A percentile compares a stretch with the other conserved stretches of the same genome.
Evolutionary conservation across 2,888 invertebrate species (phyloP).

Genomic region (Drosophila formosana): DNA sequence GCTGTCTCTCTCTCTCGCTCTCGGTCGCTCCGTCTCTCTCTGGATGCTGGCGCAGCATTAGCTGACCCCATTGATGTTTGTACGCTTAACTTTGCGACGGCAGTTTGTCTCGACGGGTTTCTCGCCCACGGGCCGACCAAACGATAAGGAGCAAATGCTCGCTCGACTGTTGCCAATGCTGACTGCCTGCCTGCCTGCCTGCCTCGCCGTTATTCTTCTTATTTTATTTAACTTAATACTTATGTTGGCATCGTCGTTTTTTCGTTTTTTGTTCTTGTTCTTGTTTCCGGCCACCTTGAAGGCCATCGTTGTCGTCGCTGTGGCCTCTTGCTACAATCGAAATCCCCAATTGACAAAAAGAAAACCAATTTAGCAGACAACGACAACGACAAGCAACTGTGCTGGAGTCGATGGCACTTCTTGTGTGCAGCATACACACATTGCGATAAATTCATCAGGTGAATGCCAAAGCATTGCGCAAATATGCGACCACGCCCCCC

Average conservation of each 20-base stretch:
- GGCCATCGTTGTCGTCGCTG: slow-evolving; percentile 56
- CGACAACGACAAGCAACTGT: slow-evolving; percentile 54
- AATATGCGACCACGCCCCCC: slow-evolving; percentile 55
- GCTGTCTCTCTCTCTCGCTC: slow-evolving; percentile 25
- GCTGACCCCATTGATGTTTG: slow-evolving; percentile 81
- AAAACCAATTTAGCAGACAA: slow-evolving; percentile 84
- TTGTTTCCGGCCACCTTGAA: slow-evolving; percentile 37
- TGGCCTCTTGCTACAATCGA: slow-evolving; percentile 82
- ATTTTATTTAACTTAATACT: slow-evolving; percentile 79
- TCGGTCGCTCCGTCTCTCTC: not conserved
- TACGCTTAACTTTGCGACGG: slow-evolving; percentile 80
- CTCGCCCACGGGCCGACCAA: slow-evolving; percentile 6
- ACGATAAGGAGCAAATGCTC: slow-evolving; percentile 27
- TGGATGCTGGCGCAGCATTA: slow-evolving; percentile 52
- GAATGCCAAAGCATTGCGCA: slow-evolving; percentile 78
- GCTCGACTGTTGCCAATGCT: not conserved
- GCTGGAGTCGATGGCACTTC: not conserved
- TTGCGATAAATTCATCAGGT: slow-evolving; percentile 84
- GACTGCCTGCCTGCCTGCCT: slow-evolving; percentile 9
- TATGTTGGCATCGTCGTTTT: slow-evolving; percentile 68
- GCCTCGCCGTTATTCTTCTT: slow-evolving; percentile 55
- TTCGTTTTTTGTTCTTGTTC: slow-evolving; percentile 31
- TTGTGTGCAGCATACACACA: slow-evolving; percentile 41
- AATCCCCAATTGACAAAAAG: slow-evolving; percentile 85
- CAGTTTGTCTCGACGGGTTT: slow-evolving; percentile 75